These are phyloP conservation scores for Aspidapion aeneum DNA, from an alignment of 2,888 invertebrate genomes.

Conservation along the genomic window DNA sequence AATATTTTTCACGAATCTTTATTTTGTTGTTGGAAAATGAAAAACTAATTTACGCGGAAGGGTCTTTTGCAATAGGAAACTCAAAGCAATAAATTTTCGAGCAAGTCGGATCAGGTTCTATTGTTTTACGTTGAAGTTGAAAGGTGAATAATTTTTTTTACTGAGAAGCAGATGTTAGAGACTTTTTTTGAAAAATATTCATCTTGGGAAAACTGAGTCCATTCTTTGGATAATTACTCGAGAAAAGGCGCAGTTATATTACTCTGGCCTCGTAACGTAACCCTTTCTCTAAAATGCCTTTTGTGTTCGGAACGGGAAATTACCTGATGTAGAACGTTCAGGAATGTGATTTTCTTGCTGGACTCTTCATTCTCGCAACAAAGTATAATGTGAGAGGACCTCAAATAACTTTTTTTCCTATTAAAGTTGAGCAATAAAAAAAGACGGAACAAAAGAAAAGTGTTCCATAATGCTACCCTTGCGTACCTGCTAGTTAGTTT, in stretches of 20 bases:
- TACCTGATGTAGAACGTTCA: neutral
- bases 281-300: neutral
- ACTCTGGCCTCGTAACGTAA: neutral
- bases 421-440: no score
- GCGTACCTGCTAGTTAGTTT: no score
- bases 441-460: no score
- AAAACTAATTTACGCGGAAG: neutral
- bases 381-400: no score
- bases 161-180: neutral
- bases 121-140: neutral
- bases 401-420: no score
- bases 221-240: neutral
- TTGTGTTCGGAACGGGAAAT: neutral
- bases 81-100: neutral
- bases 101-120: neutral
- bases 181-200: neutral
- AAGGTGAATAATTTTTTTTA: neutral
- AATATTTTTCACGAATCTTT: no score
- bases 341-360: no score
- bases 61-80: neutral
- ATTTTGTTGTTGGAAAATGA: neutral
- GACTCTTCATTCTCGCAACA: no score
- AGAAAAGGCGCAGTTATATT: neutral
- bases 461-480: no score
- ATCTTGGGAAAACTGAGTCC: neutral